Evolutionary conservation across 2,888 invertebrate genomes (phyloP), one percentile per base, ranked within the genome.

Genomic region (Acronicta alni): DNA sequence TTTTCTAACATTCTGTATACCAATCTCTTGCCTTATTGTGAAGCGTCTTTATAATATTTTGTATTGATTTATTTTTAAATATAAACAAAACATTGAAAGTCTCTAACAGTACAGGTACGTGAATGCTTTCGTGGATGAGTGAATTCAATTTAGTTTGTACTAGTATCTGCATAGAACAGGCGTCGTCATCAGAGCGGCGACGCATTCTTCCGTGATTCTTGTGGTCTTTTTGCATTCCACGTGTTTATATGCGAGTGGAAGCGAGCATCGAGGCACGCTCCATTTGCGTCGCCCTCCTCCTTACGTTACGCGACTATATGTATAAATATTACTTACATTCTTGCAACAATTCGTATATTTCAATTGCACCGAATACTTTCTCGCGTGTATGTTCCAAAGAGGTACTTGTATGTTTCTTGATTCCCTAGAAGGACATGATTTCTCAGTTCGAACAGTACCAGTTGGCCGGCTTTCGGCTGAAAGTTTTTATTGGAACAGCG

Each of bases 391-490:
- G 70, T 83, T 82, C 84, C 77, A 79, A 73, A 79, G 77, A 80
- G 80, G 69, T 69, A 67, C 61, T 64, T 68, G 72, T 78, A 72
- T 77, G 62, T 80, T 62, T 83, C 81, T 82, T 70, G 79, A 75
- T 81, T 81, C 91, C 89, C 72, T 84, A 90, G 72, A 92, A 85
- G 91, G 89, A 77, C 75, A 59, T 73, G 89, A 87, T 90, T 91
- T 90, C 88, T 88, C 91, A 87, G 84, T 85, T 91, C 89, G 86
- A 88, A 81, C 85, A 85, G 84, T 84, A 91, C 93, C 89, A 85
- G 93, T 92, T 82, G 70, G 78, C 80, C 84, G 72, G 87, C 88
- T 91, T 91, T 92, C 85, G 88, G 88, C 88, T 85, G 88, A 88
- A 88, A 88, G 86, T 89, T 92, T 81, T 92, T 91, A 81, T 85